Base-by-base conservation (phyloP, 2,888 invertebrate species). In the Bimastos eiseni region DNA sequence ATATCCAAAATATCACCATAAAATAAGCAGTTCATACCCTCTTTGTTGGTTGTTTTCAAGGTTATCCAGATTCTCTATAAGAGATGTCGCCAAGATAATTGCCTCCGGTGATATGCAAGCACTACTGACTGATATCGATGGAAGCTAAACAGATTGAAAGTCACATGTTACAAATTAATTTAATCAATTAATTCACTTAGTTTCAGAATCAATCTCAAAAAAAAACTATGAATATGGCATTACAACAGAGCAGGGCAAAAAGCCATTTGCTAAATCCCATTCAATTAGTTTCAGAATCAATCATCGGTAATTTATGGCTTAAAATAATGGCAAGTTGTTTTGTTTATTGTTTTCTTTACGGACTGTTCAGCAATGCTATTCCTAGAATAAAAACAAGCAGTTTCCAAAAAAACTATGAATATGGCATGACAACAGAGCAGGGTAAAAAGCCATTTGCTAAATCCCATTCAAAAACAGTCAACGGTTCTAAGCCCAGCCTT, bases 1-100 rank as follows among this genome's bases (percentile, higher is more conserved):
- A 6, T 6, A 41, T 41, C 6, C 41, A 41, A 41, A 11, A 55
- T 30, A 30, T 30, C 11, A 24, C 2, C 5, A 30, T 24, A 55
- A 2, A 55, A 30, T 1, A 55, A 30, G 3, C 21, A 55, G 55
- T 3, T 70, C 34, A 33, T 86, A 86, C 86, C 37, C 37, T 34
- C 34, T 33, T n/a, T 34, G 86, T 34, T 86, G 36, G 24, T 33
- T 36, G 86, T 24, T 38, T n/a, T 90, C 90, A n/a, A 90, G 5
- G 36, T 84, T 90, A 49, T 90, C 90, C 30, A 90, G 84, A 15
- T 90, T 84, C 13, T 84, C 38, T 15, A 90, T 83, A n/a, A 90
- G 86, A 5, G 37, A 1, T 0, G 37, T 84, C 24, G 84, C 90
- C n/a, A 90, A n/a, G 33, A n/a, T 34, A 30, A 90, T 17, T 15